Evolutionary conservation across 2,888 invertebrate species (phyloP), one percentile per base, ranked within the genome.

Genomic region (Pecten maximus): DNA sequence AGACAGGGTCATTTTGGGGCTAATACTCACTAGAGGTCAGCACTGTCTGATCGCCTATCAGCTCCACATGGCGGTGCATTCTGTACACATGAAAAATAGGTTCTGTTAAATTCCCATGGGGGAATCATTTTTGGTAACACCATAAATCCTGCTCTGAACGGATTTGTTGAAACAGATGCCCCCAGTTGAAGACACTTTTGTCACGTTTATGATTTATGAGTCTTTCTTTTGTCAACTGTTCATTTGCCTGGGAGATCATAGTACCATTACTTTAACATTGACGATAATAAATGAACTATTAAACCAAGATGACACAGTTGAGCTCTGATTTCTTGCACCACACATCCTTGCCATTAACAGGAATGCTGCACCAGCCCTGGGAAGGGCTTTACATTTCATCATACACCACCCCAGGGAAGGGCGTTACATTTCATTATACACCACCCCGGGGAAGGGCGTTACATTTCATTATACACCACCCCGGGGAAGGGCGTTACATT

Each of bases 101-200:
- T 74, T 74, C 74, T 74, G 74, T 74, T 35, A 74, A 74, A 74
- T 74, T 74, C 35, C 74, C 74, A 74, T 74, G 28, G 74, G 74
- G 74, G 74, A 74, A 74, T 74, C 74, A 74, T 74, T 74, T n/a
- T 74, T 74, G 74, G 74, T 74, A 74, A 74, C 74, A 74, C 74
- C 74, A 74, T 74, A 8, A 74, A 74, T 74, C 74, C 35, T 0
- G 28, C 12, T 35, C 35, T 35, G 74, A 74, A 35, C 35, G 35
- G 74, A 74, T 74, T 74, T 74, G 35, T 74, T 74, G 28, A 74
- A 74, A 74, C 74, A 74, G 74, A 74, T 74, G 74, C 74, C 74
- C 74, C 74, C 74, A 74, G 35, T 74, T 35, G 35, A 74, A 74
- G 74, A 15, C 74, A 74, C 74, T 74, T 74, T 74, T 74, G 74